These are phyloP conservation scores for Gryon sp. DNA, from an alignment of 1,140 invertebrate genomes.

Conservation along the genomic window DNA sequence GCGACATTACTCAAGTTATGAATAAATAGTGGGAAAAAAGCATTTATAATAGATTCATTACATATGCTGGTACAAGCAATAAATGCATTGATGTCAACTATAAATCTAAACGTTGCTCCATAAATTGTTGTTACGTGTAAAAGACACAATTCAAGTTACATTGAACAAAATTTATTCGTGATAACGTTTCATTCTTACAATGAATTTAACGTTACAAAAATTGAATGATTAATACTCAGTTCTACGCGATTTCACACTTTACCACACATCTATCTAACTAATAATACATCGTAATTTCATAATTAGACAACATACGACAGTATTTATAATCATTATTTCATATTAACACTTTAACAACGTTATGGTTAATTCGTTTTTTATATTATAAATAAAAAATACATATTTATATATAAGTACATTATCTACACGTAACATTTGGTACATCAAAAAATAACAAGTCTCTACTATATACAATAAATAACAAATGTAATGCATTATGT, in stretches of 20 bases:
- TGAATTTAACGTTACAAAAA: conserved; percentile 16
- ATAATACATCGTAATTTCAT: no score
- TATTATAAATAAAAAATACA: conserved; percentile 16
- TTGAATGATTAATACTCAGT: conserved; percentile 3
- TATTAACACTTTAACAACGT: no score
- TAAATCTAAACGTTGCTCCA: conserved; percentile 34
- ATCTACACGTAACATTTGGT: no score
- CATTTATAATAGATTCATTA: conserved; percentile 33
- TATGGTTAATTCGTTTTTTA: no score
- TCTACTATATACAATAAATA: no score
- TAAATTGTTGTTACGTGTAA: conserved; percentile 22
- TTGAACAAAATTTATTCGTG: conserved; percentile 33
- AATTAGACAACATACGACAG: no score
- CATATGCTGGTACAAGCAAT: conserved; percentile 42
- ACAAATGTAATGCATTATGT: no score
- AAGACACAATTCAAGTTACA: conserved; percentile 34
- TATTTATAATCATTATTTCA: background rate
- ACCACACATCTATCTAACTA: no score
- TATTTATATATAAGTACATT: conserved; percentile 10
- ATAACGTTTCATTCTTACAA: conserved; percentile 6
- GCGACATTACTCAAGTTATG: background rate
- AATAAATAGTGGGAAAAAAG: conserved; percentile 15
- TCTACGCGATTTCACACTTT: background rate
- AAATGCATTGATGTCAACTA: conserved; percentile 47
- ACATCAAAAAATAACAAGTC: no score